Evolutionary conservation across 2,113 vertebrate species (phyloP).

Genomic region (Urocitellus parryii): DNA sequence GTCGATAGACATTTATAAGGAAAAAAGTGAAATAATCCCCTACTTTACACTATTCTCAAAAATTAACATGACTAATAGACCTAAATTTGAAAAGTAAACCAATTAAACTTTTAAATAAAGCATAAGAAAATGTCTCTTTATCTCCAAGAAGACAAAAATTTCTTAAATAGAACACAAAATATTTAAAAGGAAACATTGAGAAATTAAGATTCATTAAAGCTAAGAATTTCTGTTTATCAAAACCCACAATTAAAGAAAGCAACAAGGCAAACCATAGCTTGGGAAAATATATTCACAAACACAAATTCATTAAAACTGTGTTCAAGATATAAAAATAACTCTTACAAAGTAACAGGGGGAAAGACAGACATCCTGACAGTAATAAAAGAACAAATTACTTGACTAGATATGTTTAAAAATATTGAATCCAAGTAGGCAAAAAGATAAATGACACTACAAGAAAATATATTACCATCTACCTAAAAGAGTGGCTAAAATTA

Average conservation of each 20-base stretch:
- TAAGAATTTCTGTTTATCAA: neutral
- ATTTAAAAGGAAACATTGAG: slow-evolving; percentile 2
- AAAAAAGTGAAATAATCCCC: neutral
- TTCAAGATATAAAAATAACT: neutral
- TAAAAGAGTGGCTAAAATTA: neutral
- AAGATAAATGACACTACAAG: neutral
- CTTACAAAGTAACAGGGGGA: neutral
- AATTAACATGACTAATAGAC: neutral
- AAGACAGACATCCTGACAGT: neutral
- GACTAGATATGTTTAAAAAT: neutral
- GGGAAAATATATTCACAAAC: neutral
- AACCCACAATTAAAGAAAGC: neutral
- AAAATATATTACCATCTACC: neutral
- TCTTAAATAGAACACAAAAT: neutral
- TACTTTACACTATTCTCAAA: neutral
- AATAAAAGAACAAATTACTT: neutral
- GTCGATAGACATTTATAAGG: neutral
- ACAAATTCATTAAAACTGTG: neutral
- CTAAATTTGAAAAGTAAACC: slow-evolving; percentile 8
- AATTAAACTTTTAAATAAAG: neutral
- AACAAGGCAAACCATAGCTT: neutral
- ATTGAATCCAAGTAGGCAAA: neutral
- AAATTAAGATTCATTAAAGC: slow-evolving; percentile 3
- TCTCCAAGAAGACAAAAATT: neutral
- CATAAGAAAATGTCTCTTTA: neutral